A percentile compares a stretch with the other conserved stretches of the same genome.
Conservation (phyloP, 2,888 invertebrate genomes). For the Apoda limacodes region DNA sequence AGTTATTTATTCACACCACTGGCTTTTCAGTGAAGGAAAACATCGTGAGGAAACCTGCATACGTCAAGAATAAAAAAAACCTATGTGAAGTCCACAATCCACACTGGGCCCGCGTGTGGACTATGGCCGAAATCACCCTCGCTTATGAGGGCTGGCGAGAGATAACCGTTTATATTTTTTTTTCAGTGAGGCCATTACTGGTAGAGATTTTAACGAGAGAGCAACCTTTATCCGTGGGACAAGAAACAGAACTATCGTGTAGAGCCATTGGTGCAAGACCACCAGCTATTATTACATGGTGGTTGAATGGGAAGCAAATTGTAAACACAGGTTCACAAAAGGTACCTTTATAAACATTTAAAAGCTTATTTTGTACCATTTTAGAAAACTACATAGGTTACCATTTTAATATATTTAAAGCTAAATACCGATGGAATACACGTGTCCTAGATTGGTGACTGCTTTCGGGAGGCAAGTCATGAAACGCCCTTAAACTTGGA, state of each 20-base stretch:
- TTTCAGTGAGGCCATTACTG: slow-evolving; percentile 80
- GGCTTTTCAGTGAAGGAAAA: too few species aligned
- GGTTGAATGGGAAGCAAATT: slow-evolving; percentile 79
- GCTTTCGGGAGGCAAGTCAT: too few species aligned
- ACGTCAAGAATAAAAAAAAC: too few species aligned
- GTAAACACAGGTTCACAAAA: slow-evolving; percentile 42
- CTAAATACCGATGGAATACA: too few species aligned
- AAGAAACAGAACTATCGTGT: slow-evolving; percentile 85
- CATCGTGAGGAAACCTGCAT: too few species aligned
- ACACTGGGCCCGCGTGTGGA: too few species aligned
- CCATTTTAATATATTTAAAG: neutral
- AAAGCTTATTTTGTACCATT: neutral
- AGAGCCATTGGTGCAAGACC: slow-evolving; percentile 87
- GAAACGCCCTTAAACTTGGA: too few species aligned
- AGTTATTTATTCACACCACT: too few species aligned
- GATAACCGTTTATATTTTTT: neutral
- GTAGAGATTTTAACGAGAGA: slow-evolving; percentile 84
- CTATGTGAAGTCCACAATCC: too few species aligned
- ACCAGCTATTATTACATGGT: slow-evolving; percentile 88
- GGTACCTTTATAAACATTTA: slow-evolving; percentile 24
- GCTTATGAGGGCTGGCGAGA: too few species aligned
- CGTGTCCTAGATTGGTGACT: too few species aligned
- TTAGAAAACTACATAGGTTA: neutral
- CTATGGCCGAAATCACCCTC: too few species aligned
- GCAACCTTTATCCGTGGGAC: slow-evolving; percentile 85